Conservation (phyloP, 2,888 invertebrate species). For the Platypus cylindrus region DNA sequence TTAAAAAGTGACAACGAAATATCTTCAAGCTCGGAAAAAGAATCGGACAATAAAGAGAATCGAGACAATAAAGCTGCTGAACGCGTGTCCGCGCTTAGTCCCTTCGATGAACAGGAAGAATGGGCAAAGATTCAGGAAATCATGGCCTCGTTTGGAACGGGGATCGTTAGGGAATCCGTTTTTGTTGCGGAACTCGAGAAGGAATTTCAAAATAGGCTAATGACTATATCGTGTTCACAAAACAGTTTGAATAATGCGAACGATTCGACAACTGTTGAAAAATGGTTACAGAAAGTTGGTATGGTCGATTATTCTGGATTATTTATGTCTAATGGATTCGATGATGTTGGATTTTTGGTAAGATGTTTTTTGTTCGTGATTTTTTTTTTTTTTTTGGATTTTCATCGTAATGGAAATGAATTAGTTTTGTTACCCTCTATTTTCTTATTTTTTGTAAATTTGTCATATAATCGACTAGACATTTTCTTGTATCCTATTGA, state of each 20-base stretch:
- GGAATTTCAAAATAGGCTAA: conserved; percentile 62
- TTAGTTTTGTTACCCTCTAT: too few species aligned
- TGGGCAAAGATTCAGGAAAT: conserved; percentile 95
- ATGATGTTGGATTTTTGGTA: conserved; percentile 86
- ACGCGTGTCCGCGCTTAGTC: conserved; percentile 57
- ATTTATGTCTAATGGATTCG: conserved; percentile 78
- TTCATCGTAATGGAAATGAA: too few species aligned
- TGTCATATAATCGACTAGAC: too few species aligned
- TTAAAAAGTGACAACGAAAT: conserved; percentile 28
- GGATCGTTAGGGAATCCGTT: conserved; percentile 63
- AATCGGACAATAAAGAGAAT: conserved; percentile 40
- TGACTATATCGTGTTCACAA: conserved; percentile 51
- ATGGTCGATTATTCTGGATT: conserved; percentile 74
- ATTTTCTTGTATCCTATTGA: too few species aligned
- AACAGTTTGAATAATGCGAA: conserved; percentile 40
- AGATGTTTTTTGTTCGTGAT: conserved; percentile 21
- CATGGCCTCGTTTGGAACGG: conserved; percentile 86
- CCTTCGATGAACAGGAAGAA: conserved; percentile 89
- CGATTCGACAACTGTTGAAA: conserved; percentile 44
- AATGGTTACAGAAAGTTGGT: conserved; percentile 66
- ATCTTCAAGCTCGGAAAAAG: conserved; percentile 33
- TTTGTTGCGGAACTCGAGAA: conserved; percentile 68
- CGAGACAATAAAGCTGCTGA: conserved; percentile 27
- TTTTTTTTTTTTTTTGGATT: not conserved
- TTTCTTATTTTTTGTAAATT: too few species aligned